phyloP scores from a whole-genome alignment of 2,888 invertebrate genomes.

The Drosophila ezoana region DNA sequence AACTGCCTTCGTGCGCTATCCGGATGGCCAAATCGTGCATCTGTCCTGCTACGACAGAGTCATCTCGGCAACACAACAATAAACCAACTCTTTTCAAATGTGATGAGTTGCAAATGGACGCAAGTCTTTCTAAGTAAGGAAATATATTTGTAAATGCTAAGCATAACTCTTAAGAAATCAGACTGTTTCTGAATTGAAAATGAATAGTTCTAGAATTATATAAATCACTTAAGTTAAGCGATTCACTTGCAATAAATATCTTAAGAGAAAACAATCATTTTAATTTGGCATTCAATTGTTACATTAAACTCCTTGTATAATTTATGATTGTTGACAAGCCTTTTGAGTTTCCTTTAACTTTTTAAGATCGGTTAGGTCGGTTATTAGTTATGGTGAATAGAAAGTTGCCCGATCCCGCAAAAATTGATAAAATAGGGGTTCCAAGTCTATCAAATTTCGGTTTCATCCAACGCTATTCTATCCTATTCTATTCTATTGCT shows the following conservation, averaged over 20 bases:
- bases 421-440: too few species aligned
- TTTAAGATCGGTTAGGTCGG: too few species aligned
- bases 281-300: too few species aligned
- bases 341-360: too few species aligned
- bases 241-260: not conserved
- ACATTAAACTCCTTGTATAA: too few species aligned
- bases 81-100: constrained; percentile 17
- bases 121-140: constrained; percentile 1
- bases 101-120: constrained; percentile 30
- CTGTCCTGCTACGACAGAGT: constrained; percentile 91
- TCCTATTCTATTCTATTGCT: too few species aligned
- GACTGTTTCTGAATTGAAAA: constrained; percentile 1
- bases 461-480: too few species aligned
- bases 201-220: not conserved
- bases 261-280: too few species aligned
- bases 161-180: not conserved
- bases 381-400: too few species aligned
- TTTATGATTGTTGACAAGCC: too few species aligned
- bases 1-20: constrained; percentile 96
- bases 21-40: constrained; percentile 96
- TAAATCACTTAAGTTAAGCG: not conserved
- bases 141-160: constrained; percentile 8
- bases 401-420: too few species aligned
- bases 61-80: constrained; percentile 41
- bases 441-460: too few species aligned